Conservation (phyloP, 37 sponge, comb jelly and placozoan genomes). For the Chondrosia reniformis region DNA sequence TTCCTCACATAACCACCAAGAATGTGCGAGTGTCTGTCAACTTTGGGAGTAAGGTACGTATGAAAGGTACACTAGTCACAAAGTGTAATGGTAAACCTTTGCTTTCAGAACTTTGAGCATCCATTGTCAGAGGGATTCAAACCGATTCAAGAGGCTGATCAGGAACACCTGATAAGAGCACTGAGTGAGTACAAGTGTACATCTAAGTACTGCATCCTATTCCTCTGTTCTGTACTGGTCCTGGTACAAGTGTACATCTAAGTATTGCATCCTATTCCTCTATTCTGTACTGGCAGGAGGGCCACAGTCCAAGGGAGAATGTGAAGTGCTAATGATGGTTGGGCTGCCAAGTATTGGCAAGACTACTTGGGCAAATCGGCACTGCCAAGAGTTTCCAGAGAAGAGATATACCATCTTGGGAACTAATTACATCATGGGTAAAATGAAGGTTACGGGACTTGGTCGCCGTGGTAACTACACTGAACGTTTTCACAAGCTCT, state of each 20-base stretch:
- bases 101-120: too few species aligned
- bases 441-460: conserved; percentile 77
- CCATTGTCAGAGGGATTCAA: conserved; percentile 24
- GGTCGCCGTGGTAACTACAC: conserved; percentile 62
- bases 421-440: conserved; percentile 80
- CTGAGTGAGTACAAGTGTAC: not conserved
- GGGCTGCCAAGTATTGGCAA: conserved; percentile 95
- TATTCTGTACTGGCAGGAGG: conserved; percentile 1
- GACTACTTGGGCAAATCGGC: conserved; percentile 92
- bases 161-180: conserved; percentile 27
- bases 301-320: conserved; percentile 23
- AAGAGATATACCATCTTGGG: conserved; percentile 81
- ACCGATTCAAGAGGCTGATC: conserved; percentile 33
- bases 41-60: conserved; percentile 48
- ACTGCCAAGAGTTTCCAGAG: conserved; percentile 42
- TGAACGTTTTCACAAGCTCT: conserved; percentile 56
- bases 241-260: not conserved
- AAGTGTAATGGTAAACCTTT: not conserved
- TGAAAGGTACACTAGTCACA: not conserved
- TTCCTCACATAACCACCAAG: conserved; percentile 83
- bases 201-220: not conserved
- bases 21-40: conserved; percentile 70
- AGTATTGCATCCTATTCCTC: not conserved
- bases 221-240: not conserved
- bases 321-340: conserved; percentile 80